A percentile compares a stretch with the other conserved stretches of the same genome.
Conservation (phyloP, 2,797 vertebrate genomes). For the Neosalanx taihuensis region DNA sequence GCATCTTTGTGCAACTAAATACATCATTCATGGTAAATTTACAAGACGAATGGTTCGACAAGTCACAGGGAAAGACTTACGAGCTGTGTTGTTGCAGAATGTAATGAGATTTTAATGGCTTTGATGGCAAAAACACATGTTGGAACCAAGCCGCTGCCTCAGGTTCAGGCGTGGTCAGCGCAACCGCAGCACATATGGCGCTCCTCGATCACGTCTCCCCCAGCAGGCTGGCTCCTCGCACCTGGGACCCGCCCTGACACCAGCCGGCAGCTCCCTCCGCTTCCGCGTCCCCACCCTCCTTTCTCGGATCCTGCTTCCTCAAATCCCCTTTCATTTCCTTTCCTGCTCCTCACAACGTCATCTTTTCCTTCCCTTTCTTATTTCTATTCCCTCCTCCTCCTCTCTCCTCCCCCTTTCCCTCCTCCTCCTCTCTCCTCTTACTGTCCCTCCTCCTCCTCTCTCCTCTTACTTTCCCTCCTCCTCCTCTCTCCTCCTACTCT, state of each 20-base stretch:
- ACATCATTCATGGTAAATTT: conserved; percentile 63
- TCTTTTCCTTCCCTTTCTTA: background rate
- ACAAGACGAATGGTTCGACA: conserved; percentile 62
- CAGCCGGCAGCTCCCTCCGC: background rate
- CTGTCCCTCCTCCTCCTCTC: too few relatives aligned
- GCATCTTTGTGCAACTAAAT: conserved; percentile 49
- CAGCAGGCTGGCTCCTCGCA: background rate
- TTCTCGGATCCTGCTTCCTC: too few relatives aligned
- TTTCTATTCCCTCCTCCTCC: too few relatives aligned
- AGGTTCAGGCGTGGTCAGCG: conserved; percentile 48
- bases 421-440: too few relatives aligned
- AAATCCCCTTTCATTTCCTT: too few relatives aligned
- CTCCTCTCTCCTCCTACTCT: background rate
- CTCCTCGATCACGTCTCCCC: conserved; percentile 18
- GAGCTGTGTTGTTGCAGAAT: conserved; percentile 61
- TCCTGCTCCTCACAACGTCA: too few relatives aligned
- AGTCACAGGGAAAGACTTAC: conserved; percentile 53
- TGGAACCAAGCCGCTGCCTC: conserved; percentile 37
- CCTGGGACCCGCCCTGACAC: background rate
- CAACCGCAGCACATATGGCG: conserved; percentile 48
- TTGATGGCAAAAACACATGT: conserved; percentile 76
- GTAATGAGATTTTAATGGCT: conserved; percentile 73
- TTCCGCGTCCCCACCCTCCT: too few relatives aligned
- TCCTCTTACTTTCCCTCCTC: background rate
- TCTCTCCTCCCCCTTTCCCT: too few relatives aligned